Base-by-base conservation (phyloP, 1,140 invertebrate genomes). In the Trichonephila inaurata region DNA sequence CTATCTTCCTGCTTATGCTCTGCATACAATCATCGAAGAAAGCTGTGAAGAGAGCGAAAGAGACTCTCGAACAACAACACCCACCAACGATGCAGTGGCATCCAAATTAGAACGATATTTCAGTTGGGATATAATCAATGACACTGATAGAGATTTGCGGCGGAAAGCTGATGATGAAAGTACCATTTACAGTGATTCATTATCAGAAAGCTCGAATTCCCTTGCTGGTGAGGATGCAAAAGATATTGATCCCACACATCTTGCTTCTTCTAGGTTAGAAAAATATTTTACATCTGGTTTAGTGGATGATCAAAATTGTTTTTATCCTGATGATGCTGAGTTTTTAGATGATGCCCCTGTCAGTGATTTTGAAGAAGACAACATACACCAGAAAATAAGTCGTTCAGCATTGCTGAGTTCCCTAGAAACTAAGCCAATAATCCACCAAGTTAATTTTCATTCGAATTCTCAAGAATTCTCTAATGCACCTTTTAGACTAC, bases 11-110 rank as follows among this genome's bases (percentile, higher is more conserved):
- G 69, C 94, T 51, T 98, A 98, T 94, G 98, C 98, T 0, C 96
- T 99, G 86, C 98, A 99, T 95, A 99, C 98, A 0, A 99, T 99
- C 94, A 97, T 98, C 0, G 98, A 99, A 96, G 98, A 99, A 95
- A 98, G 98, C 94, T 98, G 98, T 95, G 98, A 99, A 95, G 98
- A 99, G 95, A 96, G 95, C 44, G 95, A 98, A 93, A 66, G 91
- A 77, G 94, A 94, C 24, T 94, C 94, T 6, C 88, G 60, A 28
- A 77, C 91, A 83, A 89, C 86, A 3, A 93, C 91, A 1, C 91
- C 91, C 1, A 93, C 94, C 10, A 93, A 93, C 64, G 33, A 93
- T n/a, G 24, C 62, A 12, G 24, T n/a, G 14, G 97, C 97, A 0
- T 98, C 98, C 0, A 98, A 98, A 95, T 95, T 99, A 91, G 98